phyloP scores from a whole-genome alignment of 1,140 invertebrate species.

The Leucophenga varia region DNA sequence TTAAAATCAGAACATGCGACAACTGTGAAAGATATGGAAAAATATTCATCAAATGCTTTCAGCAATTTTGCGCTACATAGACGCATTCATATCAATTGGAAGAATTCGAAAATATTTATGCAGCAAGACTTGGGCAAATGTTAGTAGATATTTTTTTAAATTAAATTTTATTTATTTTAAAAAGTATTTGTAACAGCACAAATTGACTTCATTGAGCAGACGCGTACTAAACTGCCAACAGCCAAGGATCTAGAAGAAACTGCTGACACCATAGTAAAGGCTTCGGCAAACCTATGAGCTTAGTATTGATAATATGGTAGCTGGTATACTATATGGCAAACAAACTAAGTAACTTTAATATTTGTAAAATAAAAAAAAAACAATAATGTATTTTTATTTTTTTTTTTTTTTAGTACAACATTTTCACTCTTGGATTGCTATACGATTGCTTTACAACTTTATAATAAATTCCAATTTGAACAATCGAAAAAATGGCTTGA shows the following conservation, averaged over 20 bases:
- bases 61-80: slow-evolving; percentile 38
- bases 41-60: slow-evolving; percentile 40
- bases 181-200: no score
- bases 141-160: no score
- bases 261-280: slow-evolving; percentile 6
- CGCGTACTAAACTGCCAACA: slow-evolving; percentile 12
- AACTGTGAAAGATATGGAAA: slow-evolving; percentile 70
- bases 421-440: slow-evolving; percentile 15
- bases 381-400: no score
- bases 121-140: slow-evolving; percentile 50
- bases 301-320: slow-evolving; percentile 3
- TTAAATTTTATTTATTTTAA: no score
- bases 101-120: slow-evolving; percentile 32
- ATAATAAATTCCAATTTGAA: neutral
- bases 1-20: slow-evolving; percentile 68
- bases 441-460: slow-evolving; percentile 10
- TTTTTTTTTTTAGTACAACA: slow-evolving; percentile 1
- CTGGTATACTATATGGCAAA: slow-evolving; percentile 8
- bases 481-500: slow-evolving; percentile 15
- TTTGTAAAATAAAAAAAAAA: no score
- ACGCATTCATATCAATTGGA: slow-evolving; percentile 42
- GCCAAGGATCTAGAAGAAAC: slow-evolving; percentile 13
- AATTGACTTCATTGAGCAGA: neutral
- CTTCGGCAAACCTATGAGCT: slow-evolving; percentile 12
- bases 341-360: no score